Base-by-base conservation (phyloP, 2,888 invertebrate genomes). In the Rotaria sp. region DNA sequence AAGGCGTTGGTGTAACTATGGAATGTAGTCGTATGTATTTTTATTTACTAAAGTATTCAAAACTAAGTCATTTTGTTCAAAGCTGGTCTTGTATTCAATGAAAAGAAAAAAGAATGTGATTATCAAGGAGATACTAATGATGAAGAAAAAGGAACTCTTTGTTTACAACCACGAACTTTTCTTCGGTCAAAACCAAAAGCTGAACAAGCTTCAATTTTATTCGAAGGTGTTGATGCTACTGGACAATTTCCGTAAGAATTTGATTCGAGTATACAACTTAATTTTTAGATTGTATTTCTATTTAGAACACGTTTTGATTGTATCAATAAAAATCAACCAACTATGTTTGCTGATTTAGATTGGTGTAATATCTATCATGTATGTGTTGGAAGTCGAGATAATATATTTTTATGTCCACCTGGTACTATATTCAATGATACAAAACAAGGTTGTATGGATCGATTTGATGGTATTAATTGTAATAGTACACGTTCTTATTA, bases 361-460 rank as follows among this genome's bases (percentile, higher is more conserved):
- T 87, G 87, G 87, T 87, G 87, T 45, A 87, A 87, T 45, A 85
- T 87, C 18, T 87, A 87, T 84, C 87, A 87, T 57, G 85, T 85
- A 24, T 87, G 87, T 55, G 85, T 85, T n/a, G 86, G 86, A 57
- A 80, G 45, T 26, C 75, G 85, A 67, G 87, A 87, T 52, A 87
- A 87, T 85, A 87, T 87, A 45, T 87, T 85, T 80, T 85, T 87
- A 55, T 87, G 87, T 84, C 87, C 87, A 85, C 87, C 87, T 38
- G 85, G 87, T 41, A 87, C 87, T 3, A 55, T 87, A 41, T 87
- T 87, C 67, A 87, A 85, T 24, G 75, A 84, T 35, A 57, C 55
- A 74, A 85, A 84, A 48, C 85, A 87, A 84, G 85, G 87, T 24
- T 87, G 87, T 55, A 85, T 87, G 74, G 85, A 87, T 74, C 59